Base-by-base conservation (phyloP, 2,888 invertebrate species). In the Prostheceraeus crozeri region DNA sequence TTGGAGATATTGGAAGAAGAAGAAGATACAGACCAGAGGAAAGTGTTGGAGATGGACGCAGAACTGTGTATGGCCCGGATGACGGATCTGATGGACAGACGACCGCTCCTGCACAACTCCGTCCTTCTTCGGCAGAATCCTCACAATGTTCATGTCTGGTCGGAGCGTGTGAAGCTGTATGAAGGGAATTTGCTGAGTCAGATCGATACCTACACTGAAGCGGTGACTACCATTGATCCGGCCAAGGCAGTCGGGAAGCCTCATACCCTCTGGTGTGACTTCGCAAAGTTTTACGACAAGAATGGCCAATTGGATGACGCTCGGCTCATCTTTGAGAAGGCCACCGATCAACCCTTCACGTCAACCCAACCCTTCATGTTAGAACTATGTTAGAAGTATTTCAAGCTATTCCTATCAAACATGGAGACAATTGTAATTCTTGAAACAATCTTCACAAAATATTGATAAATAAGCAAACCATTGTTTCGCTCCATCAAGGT, bases 111-210 rank as follows among this genome's bases (percentile, higher is more conserved):
- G 19, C 80, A 98, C 0, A 99, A 99, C 78, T 78, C 93, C 65
- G 98, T 99, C n/a, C 80, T 96, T 53, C 78, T 99, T 14, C 82
- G 98, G 57, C 98, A 99, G 80, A 98, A 99, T 80, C 98, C 98
- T 2, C 96, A 99, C 75, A 98, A 98, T 80, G 94, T 96, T 1
- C 86, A 89, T 74, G 94, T 98, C 78, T 99, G 98, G 98, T 89
- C 93, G 71, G 94, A 96, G 77, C 81, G 98, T 71, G 88, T 96
- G 0, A 85, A 87, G 70, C 79, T 99, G 1, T 89, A 89, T 77
- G 91, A 94, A 80, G 90, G 45, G 16, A 16, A 33, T 19, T 30
- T 48, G 6, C 16, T 10, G 19, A 40, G 25, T 3, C 64, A 83
- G 83, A 90, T 93, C 61, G 89, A 88, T 71, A 96, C 94, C 0